Percentiles rank a stretch among this genome's conserved stretches.
Evolutionary conservation across 2,888 invertebrate genomes (phyloP).

Genomic region (Amphipoea oculea): DNA sequence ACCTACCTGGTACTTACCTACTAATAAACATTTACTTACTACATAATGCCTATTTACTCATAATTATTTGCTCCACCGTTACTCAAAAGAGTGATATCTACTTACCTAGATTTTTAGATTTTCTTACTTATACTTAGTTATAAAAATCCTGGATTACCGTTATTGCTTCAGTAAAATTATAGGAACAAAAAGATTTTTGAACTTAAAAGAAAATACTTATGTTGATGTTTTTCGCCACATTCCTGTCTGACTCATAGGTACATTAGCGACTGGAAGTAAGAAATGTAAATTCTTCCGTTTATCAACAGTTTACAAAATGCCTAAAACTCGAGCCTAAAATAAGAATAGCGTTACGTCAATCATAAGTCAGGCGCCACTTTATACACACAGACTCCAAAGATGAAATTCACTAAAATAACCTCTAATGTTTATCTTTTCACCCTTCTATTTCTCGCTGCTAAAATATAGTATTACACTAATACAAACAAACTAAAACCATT

Average conservation of each 20-base stretch:
- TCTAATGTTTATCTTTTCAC: constrained; percentile 89
- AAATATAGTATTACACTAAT: constrained; percentile 89
- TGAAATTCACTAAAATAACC: constrained; percentile 89
- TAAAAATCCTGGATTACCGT: no score
- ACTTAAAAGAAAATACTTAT: constrained; percentile 19
- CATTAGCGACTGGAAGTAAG: constrained; percentile 34
- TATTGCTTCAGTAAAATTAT: not conserved
- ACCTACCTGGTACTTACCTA: not conserved
- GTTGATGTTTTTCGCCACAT: constrained; percentile 3
- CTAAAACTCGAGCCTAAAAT: constrained; percentile 71
- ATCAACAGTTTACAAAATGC: constrained; percentile 61
- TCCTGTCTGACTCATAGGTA: not conserved
- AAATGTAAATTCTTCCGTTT: constrained; percentile 40
- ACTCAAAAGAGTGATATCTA: no score
- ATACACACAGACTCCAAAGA: constrained; percentile 84
- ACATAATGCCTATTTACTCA: no score
- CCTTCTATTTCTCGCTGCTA: constrained; percentile 88
- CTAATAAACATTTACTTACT: not conserved
- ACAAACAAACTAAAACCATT: constrained; percentile 72
- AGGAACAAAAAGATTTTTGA: not conserved
- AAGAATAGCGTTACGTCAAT: constrained; percentile 85
- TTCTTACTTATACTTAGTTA: no score
- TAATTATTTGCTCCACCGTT: no score
- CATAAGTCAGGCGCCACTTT: constrained; percentile 87
- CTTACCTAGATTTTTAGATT: no score